A percentile compares a stretch with the other conserved stretches of the same genome.
These are phyloP conservation scores for Dipodomys stephensi DNA, from an alignment of 2,113 vertebrate species.

Conservation along the genomic window DNA sequence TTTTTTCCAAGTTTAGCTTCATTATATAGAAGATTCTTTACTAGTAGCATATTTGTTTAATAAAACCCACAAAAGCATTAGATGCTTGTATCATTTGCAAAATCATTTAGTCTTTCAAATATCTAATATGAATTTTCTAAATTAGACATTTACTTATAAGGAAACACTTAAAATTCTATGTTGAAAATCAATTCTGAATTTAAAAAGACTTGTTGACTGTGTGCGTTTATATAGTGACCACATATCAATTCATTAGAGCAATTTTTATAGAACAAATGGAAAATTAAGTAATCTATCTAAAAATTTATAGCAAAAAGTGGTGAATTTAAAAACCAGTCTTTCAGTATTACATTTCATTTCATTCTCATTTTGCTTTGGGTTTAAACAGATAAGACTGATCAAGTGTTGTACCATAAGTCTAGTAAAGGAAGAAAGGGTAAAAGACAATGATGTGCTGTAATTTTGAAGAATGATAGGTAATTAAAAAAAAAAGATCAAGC, in stretches of 20 bases:
- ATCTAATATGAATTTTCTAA: not conserved
- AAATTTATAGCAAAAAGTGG: not conserved
- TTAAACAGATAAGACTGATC: not conserved
- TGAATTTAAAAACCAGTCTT: not conserved
- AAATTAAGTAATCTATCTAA: not conserved
- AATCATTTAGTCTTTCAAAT: not conserved
- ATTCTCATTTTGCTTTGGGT: not conserved
- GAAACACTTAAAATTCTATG: not conserved
- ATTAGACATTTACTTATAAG: conserved; percentile 7
- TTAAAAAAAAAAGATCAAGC: not conserved
- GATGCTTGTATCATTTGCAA: not conserved
- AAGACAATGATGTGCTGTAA: not conserved
- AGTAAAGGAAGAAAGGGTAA: not conserved
- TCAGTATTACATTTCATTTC: not conserved
- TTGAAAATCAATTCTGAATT: not conserved
- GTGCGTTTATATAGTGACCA: not conserved
- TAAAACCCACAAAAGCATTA: not conserved
- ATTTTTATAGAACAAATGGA: not conserved
- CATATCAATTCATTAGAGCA: not conserved
- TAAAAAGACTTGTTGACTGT: not conserved
- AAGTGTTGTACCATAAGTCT: not conserved
- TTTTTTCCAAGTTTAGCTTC: not conserved
- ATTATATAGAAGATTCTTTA: not conserved
- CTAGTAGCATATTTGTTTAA: not conserved
- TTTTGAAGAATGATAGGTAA: fast-evolving